Percentiles rank a stretch among this genome's conserved stretches.
phyloP scores from a whole-genome alignment of 2,888 invertebrate genomes.

The Elgonia sp. region DNA sequence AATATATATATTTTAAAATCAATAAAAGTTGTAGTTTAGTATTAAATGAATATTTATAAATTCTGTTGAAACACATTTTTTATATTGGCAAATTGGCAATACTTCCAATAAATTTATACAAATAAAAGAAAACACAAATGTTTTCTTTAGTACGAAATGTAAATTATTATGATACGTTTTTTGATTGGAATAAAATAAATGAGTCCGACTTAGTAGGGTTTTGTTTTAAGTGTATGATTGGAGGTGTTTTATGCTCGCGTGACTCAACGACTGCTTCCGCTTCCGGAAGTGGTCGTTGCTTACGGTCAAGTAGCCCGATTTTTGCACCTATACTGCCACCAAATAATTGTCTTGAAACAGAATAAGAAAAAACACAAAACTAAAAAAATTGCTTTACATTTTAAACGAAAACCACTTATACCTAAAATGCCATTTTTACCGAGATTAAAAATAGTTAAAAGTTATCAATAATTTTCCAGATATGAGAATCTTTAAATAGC shows the following conservation, averaged over 20 bases:
- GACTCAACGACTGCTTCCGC: slow-evolving; percentile 86
- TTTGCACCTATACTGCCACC: slow-evolving; percentile 56
- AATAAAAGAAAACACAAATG: too few relatives aligned
- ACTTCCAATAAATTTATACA: too few relatives aligned
- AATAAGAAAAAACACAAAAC: not conserved
- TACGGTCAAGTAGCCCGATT: slow-evolving; percentile 82
- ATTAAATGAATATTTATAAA: too few relatives aligned
- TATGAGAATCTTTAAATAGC: too few relatives aligned
- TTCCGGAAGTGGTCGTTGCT: slow-evolving; percentile 82
- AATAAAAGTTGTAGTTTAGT: too few relatives aligned
- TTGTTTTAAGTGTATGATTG: slow-evolving; percentile 75
- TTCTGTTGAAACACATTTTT: too few relatives aligned
- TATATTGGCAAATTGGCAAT: too few relatives aligned
- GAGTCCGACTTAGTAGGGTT: slow-evolving; percentile 36
- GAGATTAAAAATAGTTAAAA: too few relatives aligned
- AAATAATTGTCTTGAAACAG: slow-evolving; percentile 37
- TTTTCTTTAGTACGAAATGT: not conserved
- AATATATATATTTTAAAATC: too few relatives aligned
- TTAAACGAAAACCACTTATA: not conserved
- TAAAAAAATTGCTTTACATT: not conserved
- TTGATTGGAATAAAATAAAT: slow-evolving; percentile 62
- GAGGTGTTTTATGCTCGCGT: slow-evolving; percentile 86
- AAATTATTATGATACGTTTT: slow-evolving; percentile 42
- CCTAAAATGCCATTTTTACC: too few relatives aligned
- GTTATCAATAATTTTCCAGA: too few relatives aligned